phyloP scores from a whole-genome alignment of 2,113 vertebrate genomes.

The Labeo catla region DNA sequence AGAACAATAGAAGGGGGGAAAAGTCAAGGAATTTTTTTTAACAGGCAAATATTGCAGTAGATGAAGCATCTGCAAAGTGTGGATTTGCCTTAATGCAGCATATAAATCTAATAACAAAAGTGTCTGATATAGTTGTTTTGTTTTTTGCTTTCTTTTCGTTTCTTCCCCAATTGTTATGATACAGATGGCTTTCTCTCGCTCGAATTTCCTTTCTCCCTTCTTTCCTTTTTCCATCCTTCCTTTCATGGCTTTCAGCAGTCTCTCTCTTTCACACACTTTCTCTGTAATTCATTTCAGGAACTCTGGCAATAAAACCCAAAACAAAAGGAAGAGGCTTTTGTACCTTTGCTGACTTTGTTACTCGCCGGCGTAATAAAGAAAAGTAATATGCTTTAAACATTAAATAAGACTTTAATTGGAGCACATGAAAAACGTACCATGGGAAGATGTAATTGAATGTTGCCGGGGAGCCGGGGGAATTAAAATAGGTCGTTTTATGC shows the following conservation, averaged over 20 bases:
- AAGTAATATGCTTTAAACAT: conserved; percentile 81
- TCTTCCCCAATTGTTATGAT: conserved; percentile 19
- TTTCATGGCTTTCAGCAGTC: conserved; percentile 25
- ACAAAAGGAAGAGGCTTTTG: conserved; percentile 67
- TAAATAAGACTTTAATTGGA: conserved; percentile 83
- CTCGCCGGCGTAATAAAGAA: conserved; percentile 74
- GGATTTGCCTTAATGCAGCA: conserved; percentile 43
- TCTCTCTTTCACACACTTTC: conserved; percentile 58
- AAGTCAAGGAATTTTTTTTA: conserved; percentile 48
- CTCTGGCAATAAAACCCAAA: conserved; percentile 75
- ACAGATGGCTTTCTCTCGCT: background rate
- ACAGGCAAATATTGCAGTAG: conserved; percentile 51
- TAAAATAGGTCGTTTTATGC: conserved; percentile 79
- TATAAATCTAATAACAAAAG: conserved; percentile 40
- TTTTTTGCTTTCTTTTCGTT: conserved; percentile 41
- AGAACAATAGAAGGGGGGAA: conserved; percentile 38
- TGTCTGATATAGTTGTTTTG: conserved; percentile 38
- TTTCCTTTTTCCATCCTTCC: conserved; percentile 29
- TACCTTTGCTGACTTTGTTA: conserved; percentile 75
- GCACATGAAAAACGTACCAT: conserved; percentile 72
- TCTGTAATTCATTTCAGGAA: conserved; percentile 65
- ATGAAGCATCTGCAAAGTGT: conserved; percentile 45
- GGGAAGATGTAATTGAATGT: conserved; percentile 78
- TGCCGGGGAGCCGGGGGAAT: conserved; percentile 69
- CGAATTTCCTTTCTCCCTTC: background rate